These are phyloP conservation scores for Platyscapa corneri DNA, from an alignment of 1,140 invertebrate genomes.

Conservation along the genomic window DNA sequence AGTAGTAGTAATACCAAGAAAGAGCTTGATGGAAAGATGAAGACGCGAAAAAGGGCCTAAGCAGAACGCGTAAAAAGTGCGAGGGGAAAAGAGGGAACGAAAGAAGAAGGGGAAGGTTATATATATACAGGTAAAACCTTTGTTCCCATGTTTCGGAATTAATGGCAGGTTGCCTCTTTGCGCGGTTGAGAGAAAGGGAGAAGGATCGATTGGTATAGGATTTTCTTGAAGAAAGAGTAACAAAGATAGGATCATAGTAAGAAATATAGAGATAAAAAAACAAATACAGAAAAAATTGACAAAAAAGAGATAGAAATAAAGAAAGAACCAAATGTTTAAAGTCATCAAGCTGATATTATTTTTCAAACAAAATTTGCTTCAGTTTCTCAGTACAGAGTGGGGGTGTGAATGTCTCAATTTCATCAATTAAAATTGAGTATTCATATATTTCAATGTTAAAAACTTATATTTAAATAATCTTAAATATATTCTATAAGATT, in stretches of 20 bases:
- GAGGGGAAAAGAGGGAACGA: slow-evolving; percentile 30
- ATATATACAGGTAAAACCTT: slow-evolving; percentile 63
- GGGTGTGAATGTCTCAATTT: neutral
- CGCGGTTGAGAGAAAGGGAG: slow-evolving; percentile 40
- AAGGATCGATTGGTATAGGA: slow-evolving; percentile 34
- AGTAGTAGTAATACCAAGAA: slow-evolving; percentile 38
- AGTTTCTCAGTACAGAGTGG: neutral
- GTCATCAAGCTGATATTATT: neutral
- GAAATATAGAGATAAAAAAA: neutral
- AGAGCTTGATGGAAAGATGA: slow-evolving; percentile 45
- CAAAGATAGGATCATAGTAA: neutral
- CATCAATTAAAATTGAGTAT: neutral
- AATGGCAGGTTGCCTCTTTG: slow-evolving; percentile 61
- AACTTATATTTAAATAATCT: no score
- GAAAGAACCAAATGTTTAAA: slow-evolving; percentile 8
- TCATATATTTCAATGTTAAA: neutral
- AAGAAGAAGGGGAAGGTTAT: slow-evolving; percentile 45
- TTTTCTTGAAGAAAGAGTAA: neutral
- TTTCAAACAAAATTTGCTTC: neutral
- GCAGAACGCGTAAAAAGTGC: slow-evolving; percentile 26
- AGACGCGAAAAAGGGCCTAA: slow-evolving; percentile 41
- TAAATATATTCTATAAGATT: no score
- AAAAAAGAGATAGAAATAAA: neutral
- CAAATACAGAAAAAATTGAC: neutral
- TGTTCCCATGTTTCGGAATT: slow-evolving; percentile 70